A percentile compares a stretch with the other conserved stretches of the same genome.
Conservation (phyloP, 2,797 vertebrate genomes). For the Micropoecilia bifurca region DNA sequence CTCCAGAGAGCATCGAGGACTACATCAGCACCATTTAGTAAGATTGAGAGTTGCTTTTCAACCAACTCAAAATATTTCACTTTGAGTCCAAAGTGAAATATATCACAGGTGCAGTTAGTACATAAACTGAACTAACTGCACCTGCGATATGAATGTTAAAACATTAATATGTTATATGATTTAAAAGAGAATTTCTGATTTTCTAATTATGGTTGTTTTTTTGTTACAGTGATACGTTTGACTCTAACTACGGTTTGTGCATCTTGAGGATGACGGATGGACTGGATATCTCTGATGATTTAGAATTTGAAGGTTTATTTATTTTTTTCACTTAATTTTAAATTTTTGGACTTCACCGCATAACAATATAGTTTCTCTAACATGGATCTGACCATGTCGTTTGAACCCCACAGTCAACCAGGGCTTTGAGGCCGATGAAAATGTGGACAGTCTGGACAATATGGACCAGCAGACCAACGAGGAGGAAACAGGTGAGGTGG, state of each 20-base stretch:
- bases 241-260: conserved; percentile 79
- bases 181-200: background rate
- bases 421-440: conserved; percentile 69
- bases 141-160: background rate
- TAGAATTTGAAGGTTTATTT: conserved; percentile 72
- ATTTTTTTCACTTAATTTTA: too few relatives aligned
- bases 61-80: background rate
- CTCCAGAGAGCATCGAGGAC: conserved; percentile 70
- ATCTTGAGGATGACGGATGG: conserved; percentile 80
- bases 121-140: background rate
- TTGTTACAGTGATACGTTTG: conserved; percentile 79
- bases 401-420: conserved; percentile 65
- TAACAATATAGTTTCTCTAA: too few relatives aligned
- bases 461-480: conserved; percentile 51
- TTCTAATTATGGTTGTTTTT: background rate
- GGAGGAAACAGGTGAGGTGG: conserved; percentile 58
- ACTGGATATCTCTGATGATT: conserved; percentile 72
- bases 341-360: too few relatives aligned
- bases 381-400: background rate
- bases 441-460: conserved; percentile 24
- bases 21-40: conserved; percentile 82
- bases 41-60: conserved; percentile 34
- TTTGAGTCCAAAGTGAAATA: too few relatives aligned
- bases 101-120: too few relatives aligned
- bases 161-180: background rate